Percentiles rank a stretch among this genome's conserved stretches.
Evolutionary conservation across 2,888 invertebrate genomes (phyloP).

Genomic region (Trissolcus japonicus): DNA sequence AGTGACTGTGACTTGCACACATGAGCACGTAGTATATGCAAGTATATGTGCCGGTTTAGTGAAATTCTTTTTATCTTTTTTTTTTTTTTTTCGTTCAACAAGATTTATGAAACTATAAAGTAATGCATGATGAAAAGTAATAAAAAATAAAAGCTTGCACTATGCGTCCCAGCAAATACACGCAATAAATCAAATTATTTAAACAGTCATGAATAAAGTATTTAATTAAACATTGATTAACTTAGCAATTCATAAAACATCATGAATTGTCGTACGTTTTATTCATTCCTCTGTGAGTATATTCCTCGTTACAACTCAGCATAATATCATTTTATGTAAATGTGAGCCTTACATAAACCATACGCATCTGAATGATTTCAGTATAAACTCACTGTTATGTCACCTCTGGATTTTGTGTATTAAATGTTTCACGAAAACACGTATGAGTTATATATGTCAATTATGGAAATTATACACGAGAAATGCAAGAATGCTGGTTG

Average conservation of each 20-base stretch:
- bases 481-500: too few species aligned
- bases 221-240: too few species aligned
- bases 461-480: too few species aligned
- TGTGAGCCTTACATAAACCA: conserved; percentile 2
- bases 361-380: conserved; percentile 2
- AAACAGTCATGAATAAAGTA: too few species aligned
- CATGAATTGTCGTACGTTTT: too few species aligned
- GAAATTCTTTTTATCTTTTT: conserved; percentile 20
- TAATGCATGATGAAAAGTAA: conserved; percentile 12
- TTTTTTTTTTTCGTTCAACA: conserved; percentile 21
- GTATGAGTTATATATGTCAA: too few species aligned
- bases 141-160: neutral
- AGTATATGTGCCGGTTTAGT: conserved; percentile 12
- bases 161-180: too few species aligned
- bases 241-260: too few species aligned
- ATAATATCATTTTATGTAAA: neutral
- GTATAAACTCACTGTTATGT: neutral
- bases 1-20: conserved; percentile 18
- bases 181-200: too few species aligned
- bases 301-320: too few species aligned
- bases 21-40: neutral
- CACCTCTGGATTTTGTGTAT: conserved; percentile 1
- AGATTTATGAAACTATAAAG: conserved; percentile 14
- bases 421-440: neutral
- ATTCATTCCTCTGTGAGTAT: too few species aligned